Percentiles rank a stretch among this genome's conserved stretches.
Conservation (phyloP, 2,113 vertebrate genomes). For the Cairina moschata region DNA sequence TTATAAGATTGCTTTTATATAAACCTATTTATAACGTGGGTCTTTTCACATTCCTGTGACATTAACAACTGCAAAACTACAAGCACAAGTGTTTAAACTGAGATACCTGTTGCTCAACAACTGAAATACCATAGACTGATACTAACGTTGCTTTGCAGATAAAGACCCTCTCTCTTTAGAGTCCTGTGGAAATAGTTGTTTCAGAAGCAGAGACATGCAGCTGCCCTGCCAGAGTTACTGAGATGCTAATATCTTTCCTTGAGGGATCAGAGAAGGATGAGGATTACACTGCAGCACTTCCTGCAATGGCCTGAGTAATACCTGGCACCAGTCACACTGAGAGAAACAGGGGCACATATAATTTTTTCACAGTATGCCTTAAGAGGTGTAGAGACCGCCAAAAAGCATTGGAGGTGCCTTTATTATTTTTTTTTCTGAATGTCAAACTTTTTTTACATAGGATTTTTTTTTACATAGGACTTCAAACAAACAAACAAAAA, state of each 20-base stretch:
- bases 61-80: background rate
- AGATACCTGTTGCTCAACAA: background rate
- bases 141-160: background rate
- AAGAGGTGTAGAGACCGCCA: background rate
- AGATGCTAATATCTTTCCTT: background rate
- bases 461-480: background rate
- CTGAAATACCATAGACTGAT: background rate
- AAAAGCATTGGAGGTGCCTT: background rate
- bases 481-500: background rate
- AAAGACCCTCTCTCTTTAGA: background rate
- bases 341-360: fast-evolving
- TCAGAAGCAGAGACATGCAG: background rate
- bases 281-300: background rate
- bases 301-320: background rate
- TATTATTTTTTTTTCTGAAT: background rate
- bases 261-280: background rate
- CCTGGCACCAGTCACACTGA: background rate
- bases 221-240: background rate
- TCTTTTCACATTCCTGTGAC: background rate
- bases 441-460: background rate
- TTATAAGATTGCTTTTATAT: constrained; percentile 3
- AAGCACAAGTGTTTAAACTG: background rate
- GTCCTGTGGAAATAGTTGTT: background rate
- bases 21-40: background rate
- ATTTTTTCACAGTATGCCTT: background rate